These are phyloP conservation scores for Colinus virginianus DNA, from an alignment of 2,113 vertebrate species.

Conservation along the genomic window DNA sequence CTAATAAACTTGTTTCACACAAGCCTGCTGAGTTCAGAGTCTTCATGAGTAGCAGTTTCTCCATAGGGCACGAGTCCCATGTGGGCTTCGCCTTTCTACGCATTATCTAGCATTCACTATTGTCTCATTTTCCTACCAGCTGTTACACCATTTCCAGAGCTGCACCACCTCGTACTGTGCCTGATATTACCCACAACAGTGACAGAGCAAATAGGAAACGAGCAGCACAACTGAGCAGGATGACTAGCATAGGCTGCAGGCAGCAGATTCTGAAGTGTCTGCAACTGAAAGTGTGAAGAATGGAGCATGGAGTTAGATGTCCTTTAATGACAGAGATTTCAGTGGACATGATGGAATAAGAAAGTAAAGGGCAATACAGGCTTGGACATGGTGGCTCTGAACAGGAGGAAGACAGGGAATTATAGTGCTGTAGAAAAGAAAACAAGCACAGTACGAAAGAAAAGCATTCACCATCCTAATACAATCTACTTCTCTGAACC, in stretches of 20 bases:
- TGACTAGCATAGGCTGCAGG: conserved; percentile 2
- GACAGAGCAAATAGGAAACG: conserved; percentile 39
- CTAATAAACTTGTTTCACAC: not conserved
- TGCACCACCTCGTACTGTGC: not conserved
- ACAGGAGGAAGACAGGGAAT: not conserved
- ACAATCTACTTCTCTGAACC: not conserved
- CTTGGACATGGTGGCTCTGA: not conserved
- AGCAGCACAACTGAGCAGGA: conserved; percentile 12
- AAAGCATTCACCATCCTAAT: not conserved
- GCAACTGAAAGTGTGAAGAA: not conserved
- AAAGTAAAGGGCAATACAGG: not conserved
- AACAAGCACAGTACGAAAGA: not conserved
- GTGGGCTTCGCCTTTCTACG: not conserved
- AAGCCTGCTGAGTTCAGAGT: not conserved
- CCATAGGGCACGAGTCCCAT: not conserved
- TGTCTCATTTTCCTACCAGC: conserved; percentile 52
- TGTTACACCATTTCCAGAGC: conserved; percentile 41
- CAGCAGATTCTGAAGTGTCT: not conserved
- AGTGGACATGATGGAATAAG: not conserved
- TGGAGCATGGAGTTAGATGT: not conserved
- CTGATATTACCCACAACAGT: conserved; percentile 23
- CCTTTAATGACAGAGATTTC: not conserved
- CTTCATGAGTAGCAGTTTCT: not conserved
- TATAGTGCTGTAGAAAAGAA: fast-evolving
- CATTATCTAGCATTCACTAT: not conserved